Conservation (phyloP, 2,797 vertebrate species). For the Orestias chungarensis region DNA sequence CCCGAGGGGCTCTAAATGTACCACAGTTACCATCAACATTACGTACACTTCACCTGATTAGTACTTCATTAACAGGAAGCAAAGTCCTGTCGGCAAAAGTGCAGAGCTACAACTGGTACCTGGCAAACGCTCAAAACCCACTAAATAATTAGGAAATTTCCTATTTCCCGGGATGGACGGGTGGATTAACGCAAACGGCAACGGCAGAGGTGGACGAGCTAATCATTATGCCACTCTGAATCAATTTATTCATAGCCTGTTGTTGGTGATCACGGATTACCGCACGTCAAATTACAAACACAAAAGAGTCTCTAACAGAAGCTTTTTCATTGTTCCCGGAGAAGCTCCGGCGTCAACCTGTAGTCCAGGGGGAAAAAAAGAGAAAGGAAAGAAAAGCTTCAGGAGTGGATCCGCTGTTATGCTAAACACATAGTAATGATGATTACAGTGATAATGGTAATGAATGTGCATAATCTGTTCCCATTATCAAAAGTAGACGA, state of each 20-base stretch:
- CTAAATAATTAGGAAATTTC: background rate
- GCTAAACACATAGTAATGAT: constrained; percentile 61
- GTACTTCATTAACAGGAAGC: constrained; percentile 54
- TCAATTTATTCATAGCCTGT: constrained; percentile 10
- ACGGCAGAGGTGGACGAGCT: constrained; percentile 2
- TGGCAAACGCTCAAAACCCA: background rate
- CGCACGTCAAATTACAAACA: constrained; percentile 29
- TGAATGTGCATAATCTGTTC: constrained; percentile 75
- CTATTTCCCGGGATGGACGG: background rate
- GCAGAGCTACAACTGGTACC: constrained; percentile 9
- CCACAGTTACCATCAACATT: constrained; percentile 38
- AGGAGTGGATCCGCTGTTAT: constrained; percentile 48
- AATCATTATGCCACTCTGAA: constrained; percentile 6
- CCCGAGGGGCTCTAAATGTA: constrained; percentile 44
- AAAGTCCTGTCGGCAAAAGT: constrained; percentile 34
- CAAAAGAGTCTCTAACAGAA: constrained; percentile 35
- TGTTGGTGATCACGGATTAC: constrained; percentile 13
- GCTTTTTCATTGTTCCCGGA: constrained; percentile 13
- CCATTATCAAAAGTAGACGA: constrained; percentile 66
- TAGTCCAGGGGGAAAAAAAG: background rate
- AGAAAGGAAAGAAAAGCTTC: constrained; percentile 4
- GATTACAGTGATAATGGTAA: constrained; percentile 76
- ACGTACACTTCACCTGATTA: constrained; percentile 51
- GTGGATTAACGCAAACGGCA: background rate
- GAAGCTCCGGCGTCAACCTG: constrained; percentile 16